A percentile compares a stretch with the other conserved stretches of the same genome.
phyloP scores from a whole-genome alignment of 2,113 vertebrate species.

The Gymnobelideus leadbeateri region DNA sequence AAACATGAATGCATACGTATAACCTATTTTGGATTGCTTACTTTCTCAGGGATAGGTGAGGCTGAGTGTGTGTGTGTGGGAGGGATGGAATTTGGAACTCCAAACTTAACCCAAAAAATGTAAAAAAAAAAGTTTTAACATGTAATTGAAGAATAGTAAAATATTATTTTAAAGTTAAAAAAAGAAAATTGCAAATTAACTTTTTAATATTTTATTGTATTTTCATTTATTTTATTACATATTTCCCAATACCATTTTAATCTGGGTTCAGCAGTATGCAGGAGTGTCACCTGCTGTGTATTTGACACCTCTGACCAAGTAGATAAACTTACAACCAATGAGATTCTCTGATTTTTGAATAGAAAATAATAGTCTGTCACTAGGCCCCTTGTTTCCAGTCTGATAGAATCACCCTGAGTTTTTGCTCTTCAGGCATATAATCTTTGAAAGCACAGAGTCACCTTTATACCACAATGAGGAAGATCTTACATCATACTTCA shows the following conservation, averaged over 20 bases:
- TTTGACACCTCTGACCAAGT: neutral
- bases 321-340: neutral
- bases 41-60: too few relatives aligned
- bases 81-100: too few relatives aligned
- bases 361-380: neutral
- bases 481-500: neutral
- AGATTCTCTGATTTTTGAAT: neutral
- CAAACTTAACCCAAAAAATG: too few relatives aligned
- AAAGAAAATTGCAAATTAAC: neutral
- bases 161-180: too few relatives aligned
- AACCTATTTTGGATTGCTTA: too few relatives aligned
- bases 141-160: too few relatives aligned
- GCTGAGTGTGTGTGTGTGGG: too few relatives aligned
- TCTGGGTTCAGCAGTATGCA: neutral
- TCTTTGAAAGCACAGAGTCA: neutral
- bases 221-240: neutral
- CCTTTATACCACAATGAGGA: neutral
- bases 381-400: neutral
- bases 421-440: neutral
- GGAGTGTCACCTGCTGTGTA: neutral
- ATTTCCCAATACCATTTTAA: neutral
- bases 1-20: neutral
- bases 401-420: neutral
- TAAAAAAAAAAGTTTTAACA: too few relatives aligned
- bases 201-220: neutral